These are phyloP conservation scores for Cyrtonyx montezumae DNA, from an alignment of 2,113 vertebrate genomes.

Conservation along the genomic window DNA sequence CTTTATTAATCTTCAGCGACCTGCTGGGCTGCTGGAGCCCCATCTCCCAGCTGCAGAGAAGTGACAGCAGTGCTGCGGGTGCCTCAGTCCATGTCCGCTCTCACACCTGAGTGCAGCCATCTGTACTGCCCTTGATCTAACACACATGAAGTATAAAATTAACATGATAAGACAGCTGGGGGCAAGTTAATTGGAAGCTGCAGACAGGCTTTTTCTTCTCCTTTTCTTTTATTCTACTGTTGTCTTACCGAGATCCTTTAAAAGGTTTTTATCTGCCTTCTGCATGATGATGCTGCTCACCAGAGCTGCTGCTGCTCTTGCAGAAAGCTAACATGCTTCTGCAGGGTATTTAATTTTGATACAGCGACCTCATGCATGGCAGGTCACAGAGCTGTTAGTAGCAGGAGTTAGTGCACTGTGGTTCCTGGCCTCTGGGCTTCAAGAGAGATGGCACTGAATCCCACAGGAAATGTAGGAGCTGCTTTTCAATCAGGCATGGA, in stretches of 20 bases:
- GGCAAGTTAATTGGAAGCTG: not conserved
- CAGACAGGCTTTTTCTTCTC: not conserved
- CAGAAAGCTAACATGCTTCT: not conserved
- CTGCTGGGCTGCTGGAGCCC: not conserved
- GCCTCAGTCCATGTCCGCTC: not conserved
- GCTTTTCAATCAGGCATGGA: not conserved
- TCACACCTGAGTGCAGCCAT: constrained; percentile 31
- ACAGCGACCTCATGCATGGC: not conserved
- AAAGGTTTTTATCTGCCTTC: not conserved
- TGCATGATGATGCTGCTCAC: not conserved
- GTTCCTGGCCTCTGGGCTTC: not conserved
- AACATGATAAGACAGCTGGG: not conserved
- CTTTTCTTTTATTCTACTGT: not conserved
- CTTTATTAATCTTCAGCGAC: constrained; percentile 46
- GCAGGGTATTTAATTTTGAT: not conserved
- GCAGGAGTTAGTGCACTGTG: not conserved
- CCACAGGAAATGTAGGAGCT: not conserved
- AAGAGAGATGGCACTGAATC: not conserved
- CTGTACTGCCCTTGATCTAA: constrained; percentile 41
- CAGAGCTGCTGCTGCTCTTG: not conserved
- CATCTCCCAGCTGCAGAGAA: not conserved
- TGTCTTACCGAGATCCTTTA: not conserved
- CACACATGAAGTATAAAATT: constrained; percentile 16
- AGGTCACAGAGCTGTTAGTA: not conserved
- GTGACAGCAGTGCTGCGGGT: constrained; percentile 19